Conservation (phyloP, 2,113 vertebrate genomes). For the Nothoprocta pentlandii region DNA sequence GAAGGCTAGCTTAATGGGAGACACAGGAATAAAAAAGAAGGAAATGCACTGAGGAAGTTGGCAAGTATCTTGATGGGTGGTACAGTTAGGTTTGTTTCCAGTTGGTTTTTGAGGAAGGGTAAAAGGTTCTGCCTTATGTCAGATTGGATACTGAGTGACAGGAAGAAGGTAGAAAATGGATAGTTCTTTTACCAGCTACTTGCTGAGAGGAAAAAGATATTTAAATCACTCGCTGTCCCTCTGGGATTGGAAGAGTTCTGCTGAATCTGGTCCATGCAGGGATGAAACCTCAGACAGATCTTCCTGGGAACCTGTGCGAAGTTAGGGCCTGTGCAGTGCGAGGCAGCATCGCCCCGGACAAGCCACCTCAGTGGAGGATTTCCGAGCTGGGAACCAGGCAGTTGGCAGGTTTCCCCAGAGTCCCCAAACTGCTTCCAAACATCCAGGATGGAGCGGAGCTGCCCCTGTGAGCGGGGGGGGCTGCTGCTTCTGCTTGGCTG, state of each 20-base stretch:
- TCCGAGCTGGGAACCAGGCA: background rate
- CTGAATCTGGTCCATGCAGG: background rate
- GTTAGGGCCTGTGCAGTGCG: background rate
- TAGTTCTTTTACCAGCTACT: background rate
- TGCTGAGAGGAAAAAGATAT: background rate
- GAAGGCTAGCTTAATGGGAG: background rate
- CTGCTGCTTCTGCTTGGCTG: background rate
- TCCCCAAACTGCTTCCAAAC: background rate
- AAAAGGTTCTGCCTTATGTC: background rate
- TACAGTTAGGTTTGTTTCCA: background rate
- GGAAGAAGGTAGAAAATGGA: background rate
- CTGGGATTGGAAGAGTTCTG: background rate
- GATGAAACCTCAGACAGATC: background rate
- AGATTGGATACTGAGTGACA: background rate
- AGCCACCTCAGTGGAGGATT: background rate
- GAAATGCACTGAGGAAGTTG: background rate
- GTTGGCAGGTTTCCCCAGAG: background rate
- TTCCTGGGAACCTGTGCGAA: background rate
- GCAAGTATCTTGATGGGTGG: background rate
- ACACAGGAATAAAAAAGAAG: background rate
- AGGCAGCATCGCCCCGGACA: background rate
- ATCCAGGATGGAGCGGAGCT: background rate
- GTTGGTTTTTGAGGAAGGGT: background rate
- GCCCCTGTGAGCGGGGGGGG: background rate
- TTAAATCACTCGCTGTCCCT: fast-evolving